phyloP scores from a whole-genome alignment of 2,888 invertebrate species.

The Phania funesta region DNA sequence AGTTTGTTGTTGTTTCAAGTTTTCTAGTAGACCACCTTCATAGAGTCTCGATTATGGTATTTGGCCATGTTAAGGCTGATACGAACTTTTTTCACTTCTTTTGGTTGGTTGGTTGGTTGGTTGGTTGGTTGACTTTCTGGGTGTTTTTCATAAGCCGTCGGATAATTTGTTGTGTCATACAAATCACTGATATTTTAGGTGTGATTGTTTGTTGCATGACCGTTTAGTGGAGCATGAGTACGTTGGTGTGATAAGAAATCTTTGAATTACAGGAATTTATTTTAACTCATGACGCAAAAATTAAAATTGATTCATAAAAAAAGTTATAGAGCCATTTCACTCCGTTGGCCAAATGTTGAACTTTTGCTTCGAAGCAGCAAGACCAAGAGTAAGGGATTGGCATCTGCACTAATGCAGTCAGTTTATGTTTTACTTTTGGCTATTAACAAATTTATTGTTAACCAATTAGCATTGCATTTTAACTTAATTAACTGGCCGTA shows the following conservation, averaged over 20 bases:
- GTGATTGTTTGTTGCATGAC: constrained; percentile 62
- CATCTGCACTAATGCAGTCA: too few relatives aligned
- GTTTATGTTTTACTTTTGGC: background rate
- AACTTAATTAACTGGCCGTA: background rate
- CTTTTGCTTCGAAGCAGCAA: constrained; percentile 5
- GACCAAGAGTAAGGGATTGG: background rate
- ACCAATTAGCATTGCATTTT: background rate
- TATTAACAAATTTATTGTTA: too few relatives aligned
- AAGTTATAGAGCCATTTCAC: constrained; percentile 1
- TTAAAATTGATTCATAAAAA: constrained; percentile 59
- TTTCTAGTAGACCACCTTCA: constrained; percentile 61
- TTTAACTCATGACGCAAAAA: constrained; percentile 46
- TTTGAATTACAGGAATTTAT: constrained; percentile 55
- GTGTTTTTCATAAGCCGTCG: constrained; percentile 62
- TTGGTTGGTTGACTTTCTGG: background rate
- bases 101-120: background rate
- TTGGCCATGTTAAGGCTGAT: constrained; percentile 19
- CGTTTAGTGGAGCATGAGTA: constrained; percentile 58
- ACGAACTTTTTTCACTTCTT: constrained; percentile 10
- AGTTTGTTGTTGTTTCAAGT: constrained; percentile 18
- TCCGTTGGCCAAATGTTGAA: constrained; percentile 6
- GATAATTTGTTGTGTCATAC: constrained; percentile 67
- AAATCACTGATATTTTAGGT: constrained; percentile 67
- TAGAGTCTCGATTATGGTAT: constrained; percentile 41
- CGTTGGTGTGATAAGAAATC: constrained; percentile 62